Evolutionary conservation across 2,888 invertebrate genomes (phyloP), one percentile per base, ranked within the genome.

Genomic region (Phymatocera aterrima): DNA sequence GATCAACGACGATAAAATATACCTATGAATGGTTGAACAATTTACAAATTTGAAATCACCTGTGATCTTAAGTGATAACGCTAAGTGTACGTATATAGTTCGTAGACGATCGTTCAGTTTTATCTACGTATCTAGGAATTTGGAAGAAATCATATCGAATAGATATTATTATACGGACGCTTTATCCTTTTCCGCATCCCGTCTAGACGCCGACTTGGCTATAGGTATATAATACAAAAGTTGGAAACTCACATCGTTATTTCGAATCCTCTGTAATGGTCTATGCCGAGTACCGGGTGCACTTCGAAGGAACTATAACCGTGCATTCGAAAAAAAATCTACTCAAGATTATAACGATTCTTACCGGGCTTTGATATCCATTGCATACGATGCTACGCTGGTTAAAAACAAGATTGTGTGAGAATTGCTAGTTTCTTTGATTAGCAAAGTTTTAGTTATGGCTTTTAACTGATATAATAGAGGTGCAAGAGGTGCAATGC

Each of bases 141-240:
- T 28, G 1, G 37, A 18, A 10, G 0, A 18, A 34, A 21, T 18
- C 10, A 37, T 64, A 64, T 64, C 10, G 37, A 40, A 64, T 37
- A 21, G 21, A 37, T 64, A 37, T 12, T 15, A 3, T n/a, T 5
- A n/a, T n/a, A n/a, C n/a, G n/a, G n/a, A n/a, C 4, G 37, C 8
- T 24, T 46, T 43, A 28, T 46, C 28, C 24, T 21, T 68, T 68
- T 28, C 8, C 43, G 46, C 43, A 46, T 68, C 68, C 68, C 43
- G 68, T 68, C 68, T 68, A 68, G 68, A 68, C 68, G 10, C 15
- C 43, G 46, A 64, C n/a, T 64, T n/a, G n/a, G 18, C 34, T 34
- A 15, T 28, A 61, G 31, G n/a, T 15, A 34, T 34, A 34, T 18
- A 37, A 37, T n/a, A 64, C 15, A 64, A 64, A n/a, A 37, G 34